Evolutionary conservation across 2,113 vertebrate species (phyloP).

Genomic region (Crotophaga sulcirostris): DNA sequence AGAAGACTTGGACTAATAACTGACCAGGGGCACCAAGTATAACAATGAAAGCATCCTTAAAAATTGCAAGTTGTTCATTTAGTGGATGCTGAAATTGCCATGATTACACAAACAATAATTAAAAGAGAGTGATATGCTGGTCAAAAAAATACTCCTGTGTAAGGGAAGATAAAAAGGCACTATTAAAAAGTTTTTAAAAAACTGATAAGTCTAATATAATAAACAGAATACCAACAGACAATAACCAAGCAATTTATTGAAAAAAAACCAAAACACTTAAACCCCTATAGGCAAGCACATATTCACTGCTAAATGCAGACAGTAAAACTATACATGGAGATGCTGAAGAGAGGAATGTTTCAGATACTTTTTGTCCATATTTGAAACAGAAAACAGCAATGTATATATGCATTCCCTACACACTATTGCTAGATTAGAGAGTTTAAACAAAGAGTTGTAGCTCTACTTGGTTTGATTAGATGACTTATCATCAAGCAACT

Average conservation of each 20-base stretch:
- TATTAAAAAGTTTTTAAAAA: neutral
- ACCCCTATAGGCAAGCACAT: fast-evolving
- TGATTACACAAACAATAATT: neutral
- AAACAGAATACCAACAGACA: neutral
- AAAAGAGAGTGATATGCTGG: neutral
- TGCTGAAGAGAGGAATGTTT: neutral
- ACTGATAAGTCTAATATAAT: neutral
- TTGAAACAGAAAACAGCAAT: neutral
- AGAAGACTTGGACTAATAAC: neutral
- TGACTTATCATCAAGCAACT: neutral
- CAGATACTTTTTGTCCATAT: neutral
- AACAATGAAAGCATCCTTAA: neutral
- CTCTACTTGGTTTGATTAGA: neutral
- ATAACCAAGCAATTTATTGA: neutral
- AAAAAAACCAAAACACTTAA: neutral
- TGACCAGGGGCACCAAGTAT: neutral
- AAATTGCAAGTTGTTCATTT: neutral
- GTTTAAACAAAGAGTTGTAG: neutral
- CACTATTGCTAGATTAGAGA: neutral
- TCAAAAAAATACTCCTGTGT: neutral
- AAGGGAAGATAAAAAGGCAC: neutral
- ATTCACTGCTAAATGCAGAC: neutral
- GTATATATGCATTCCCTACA: neutral
- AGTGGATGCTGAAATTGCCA: neutral
- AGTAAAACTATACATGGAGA: neutral